Percentiles rank a stretch among this genome's conserved stretches.
phyloP scores from a whole-genome alignment of 2,113 vertebrate genomes.

The Carassius carassius region DNA sequence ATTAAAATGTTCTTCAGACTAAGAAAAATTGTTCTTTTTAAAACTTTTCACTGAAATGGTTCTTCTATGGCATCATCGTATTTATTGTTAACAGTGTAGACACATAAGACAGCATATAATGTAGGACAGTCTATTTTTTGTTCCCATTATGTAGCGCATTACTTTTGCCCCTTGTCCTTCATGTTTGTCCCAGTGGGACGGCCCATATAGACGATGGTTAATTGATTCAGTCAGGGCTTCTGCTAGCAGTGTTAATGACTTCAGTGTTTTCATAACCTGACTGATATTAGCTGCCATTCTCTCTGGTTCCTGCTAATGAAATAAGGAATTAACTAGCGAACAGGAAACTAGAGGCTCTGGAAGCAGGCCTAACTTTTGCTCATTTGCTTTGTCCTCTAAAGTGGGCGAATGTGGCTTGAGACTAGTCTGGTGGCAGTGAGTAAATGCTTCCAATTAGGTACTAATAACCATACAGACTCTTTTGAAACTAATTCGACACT shows the following conservation, averaged over 20 bases:
- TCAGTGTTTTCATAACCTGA: constrained; percentile 47
- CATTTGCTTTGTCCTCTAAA: constrained; percentile 37
- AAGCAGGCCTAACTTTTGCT: constrained; percentile 20
- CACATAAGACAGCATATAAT: not conserved
- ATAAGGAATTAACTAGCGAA: not conserved
- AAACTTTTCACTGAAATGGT: too few relatives aligned
- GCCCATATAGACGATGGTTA: constrained; percentile 18
- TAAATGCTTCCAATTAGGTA: constrained; percentile 5
- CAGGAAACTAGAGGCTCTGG: not conserved
- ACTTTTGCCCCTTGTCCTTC: constrained; percentile 29
- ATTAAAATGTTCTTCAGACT: too few relatives aligned
- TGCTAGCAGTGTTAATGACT: constrained; percentile 59
- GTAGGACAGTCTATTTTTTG: constrained; percentile 38
- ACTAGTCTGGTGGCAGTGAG: not conserved
- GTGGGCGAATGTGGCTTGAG: not conserved
- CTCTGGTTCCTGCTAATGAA: constrained; percentile 31
- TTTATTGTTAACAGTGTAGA: not conserved
- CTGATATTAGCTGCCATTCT: constrained; percentile 29
- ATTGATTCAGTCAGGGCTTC: constrained; percentile 42
- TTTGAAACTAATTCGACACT: not conserved
- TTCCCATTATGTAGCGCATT: constrained; percentile 24
- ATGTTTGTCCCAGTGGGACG: constrained; percentile 27
- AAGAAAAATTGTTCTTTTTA: too few relatives aligned
- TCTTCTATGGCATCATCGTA: not conserved
- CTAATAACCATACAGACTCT: constrained; percentile 3